Evolutionary conservation across 2,888 invertebrate species (phyloP), one percentile per base, ranked within the genome.

Genomic region (Ophion ventricosus): DNA sequence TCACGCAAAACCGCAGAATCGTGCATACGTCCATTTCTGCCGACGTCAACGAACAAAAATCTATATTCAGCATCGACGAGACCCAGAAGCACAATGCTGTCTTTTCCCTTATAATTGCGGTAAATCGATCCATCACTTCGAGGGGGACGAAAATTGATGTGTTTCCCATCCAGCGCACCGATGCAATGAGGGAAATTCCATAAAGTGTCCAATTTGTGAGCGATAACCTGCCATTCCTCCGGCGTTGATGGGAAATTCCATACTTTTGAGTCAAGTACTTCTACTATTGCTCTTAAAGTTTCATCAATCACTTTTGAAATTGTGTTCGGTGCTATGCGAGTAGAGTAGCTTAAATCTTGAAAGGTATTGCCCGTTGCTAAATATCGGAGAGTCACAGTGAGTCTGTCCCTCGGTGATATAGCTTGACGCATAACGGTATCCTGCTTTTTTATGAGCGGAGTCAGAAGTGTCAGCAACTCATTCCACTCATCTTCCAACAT

Each of bases 171-270:
- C 2, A 57, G 70, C 20, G 57, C 70, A 35, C 56, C 70, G 11
- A 57, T 72, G 35, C 70, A 72, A 57, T 72, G 35, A 29, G 70
- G 70, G 14, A 72, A 72, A 72, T 72, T 72, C 70, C 70, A 35
- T 20, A 66, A 66, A 72, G 70, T 35, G 57, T 35, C 56, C 57
- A 72, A 72, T 29, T 72, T 72, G 57, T 72, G 35, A 72, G 57
- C 70, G 20, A 57, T 57, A 20, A 72, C 20, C 49, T 70, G 26
- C 70, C 56, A 57, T 72, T 72, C 70, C 35, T 57, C 70, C 70
- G 23, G 57, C 56, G 70, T 72, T 72, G 70, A 72, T 72, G 29
- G 70, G 20, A 57, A 72, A 29, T 72, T 72, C 70, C n/a, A 72
- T 35, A 72, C 57, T 57, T 56, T 57, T 20, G 70, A 29, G 56